phyloP scores from a whole-genome alignment of 2,888 invertebrate species.

The Bombylius major region DNA sequence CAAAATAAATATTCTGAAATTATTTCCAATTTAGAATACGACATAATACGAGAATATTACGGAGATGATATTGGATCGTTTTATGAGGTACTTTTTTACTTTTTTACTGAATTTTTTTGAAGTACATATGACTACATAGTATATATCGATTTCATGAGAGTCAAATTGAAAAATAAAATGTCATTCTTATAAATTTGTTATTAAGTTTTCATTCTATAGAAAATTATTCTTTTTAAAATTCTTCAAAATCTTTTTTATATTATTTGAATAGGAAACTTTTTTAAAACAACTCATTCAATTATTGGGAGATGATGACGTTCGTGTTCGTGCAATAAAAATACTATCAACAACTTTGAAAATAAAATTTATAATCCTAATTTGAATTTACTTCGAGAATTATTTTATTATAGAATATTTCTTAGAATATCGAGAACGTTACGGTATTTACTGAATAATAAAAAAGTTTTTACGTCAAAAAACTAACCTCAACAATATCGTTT shows the following conservation, averaged over 20 bases:
- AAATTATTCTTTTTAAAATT: constrained; percentile 13
- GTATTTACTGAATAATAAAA: constrained; percentile 27
- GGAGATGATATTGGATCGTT: constrained; percentile 26
- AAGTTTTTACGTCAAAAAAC: background rate
- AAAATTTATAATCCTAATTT: constrained; percentile 22
- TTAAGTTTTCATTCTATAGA: constrained; percentile 3
- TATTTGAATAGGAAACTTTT: background rate
- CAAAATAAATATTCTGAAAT: constrained; percentile 38
- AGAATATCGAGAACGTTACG: constrained; percentile 32
- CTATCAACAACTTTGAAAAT: background rate
- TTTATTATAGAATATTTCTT: constrained; percentile 33
- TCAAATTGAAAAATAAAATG: too few species aligned
- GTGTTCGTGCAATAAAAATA: constrained; percentile 22
- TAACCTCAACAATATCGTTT: background rate
- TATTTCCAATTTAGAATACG: constrained; percentile 36
- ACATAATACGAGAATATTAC: constrained; percentile 29
- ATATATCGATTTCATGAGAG: too few species aligned
- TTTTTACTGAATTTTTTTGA: too few species aligned
- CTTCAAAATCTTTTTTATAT: background rate
- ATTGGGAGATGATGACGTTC: constrained; percentile 33
- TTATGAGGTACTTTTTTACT: constrained; percentile 34
- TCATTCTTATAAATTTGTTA: too few species aligned
- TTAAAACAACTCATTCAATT: background rate
- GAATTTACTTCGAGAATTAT: constrained; percentile 34
- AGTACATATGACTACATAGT: too few species aligned